A percentile compares a stretch with the other conserved stretches of the same genome.
phyloP scores from a whole-genome alignment of 1,140 invertebrate species.

The Nasonia longicornis region DNA sequence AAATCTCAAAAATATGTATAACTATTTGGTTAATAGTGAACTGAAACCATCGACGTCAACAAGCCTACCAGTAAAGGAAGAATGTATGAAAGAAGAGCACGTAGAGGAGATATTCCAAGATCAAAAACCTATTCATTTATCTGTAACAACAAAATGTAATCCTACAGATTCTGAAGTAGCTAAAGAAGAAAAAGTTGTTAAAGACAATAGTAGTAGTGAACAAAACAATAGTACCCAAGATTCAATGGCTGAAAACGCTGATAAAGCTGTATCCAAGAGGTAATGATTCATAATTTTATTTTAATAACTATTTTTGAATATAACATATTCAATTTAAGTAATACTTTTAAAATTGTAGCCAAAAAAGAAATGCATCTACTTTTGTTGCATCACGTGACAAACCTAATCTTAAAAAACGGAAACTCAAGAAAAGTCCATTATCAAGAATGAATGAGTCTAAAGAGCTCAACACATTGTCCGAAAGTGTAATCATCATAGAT shows the following conservation, averaged over 20 bases:
- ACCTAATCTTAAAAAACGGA: constrained; percentile 8
- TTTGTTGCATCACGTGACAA: neutral
- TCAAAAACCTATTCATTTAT: neutral
- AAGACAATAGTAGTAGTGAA: neutral
- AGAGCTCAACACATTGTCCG: neutral
- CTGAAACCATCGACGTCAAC: neutral
- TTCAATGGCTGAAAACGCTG: neutral
- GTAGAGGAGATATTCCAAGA: neutral
- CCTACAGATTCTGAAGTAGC: neutral
- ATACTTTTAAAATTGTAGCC: constrained; percentile 4
- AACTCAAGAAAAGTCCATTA: constrained; percentile 22
- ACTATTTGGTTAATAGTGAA: neutral
- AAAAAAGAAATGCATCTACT: neutral
- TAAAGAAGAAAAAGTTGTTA: neutral
- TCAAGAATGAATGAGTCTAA: neutral
- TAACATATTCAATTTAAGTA: neutral
- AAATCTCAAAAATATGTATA: neutral
- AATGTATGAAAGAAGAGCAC: neutral
- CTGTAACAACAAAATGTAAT: neutral
- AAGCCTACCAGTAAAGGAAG: neutral
- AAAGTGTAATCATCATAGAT: constrained; percentile 34
- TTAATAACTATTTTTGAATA: neutral
- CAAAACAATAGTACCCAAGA: neutral
- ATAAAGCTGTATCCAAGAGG: neutral
- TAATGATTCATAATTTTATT: neutral